Evolutionary conservation across 2,888 invertebrate species (phyloP).

Genomic region (Beris chalybata): DNA sequence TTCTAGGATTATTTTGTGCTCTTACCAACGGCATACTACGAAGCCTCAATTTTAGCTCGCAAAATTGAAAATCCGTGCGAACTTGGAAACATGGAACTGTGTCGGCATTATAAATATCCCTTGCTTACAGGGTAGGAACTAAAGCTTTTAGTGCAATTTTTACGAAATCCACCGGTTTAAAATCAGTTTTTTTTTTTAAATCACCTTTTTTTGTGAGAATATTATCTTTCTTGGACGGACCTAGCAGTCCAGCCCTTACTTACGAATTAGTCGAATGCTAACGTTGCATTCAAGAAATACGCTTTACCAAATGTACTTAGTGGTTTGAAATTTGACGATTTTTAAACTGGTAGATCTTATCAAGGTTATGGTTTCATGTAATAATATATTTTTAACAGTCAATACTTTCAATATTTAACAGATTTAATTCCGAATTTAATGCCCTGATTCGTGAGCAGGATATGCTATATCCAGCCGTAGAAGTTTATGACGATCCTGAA

Average conservation of each 20-base stretch:
- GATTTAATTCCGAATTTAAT: constrained; percentile 48
- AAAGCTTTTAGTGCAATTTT: too few relatives aligned
- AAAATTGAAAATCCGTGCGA: constrained; percentile 81
- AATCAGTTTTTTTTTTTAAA: too few relatives aligned
- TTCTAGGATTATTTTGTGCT: constrained; percentile 91
- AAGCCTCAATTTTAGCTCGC: constrained; percentile 85
- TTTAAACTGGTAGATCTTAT: too few relatives aligned
- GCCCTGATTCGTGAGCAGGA: constrained; percentile 48
- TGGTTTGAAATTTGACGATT: too few relatives aligned
- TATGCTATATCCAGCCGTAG: constrained; percentile 47
- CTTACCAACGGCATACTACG: constrained; percentile 95
- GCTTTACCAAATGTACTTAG: neutral
- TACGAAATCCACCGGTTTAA: too few relatives aligned
- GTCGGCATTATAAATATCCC: constrained; percentile 86
- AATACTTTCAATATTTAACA: constrained; percentile 29
- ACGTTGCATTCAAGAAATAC: neutral
- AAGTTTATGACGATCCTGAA: constrained; percentile 50
- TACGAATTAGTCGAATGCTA: too few relatives aligned
- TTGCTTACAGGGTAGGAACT: constrained; percentile 61
- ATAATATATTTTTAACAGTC: too few relatives aligned
- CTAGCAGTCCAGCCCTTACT: too few relatives aligned
- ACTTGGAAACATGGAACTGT: constrained; percentile 69
- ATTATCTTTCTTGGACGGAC: too few relatives aligned
- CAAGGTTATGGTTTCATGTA: too few relatives aligned
- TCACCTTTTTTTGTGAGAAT: too few relatives aligned